Percentiles rank a stretch among this genome's conserved stretches.
These are phyloP conservation scores for Corythoichthys haematopterus DNA, from an alignment of 2,113 vertebrate species.

Conservation along the genomic window DNA sequence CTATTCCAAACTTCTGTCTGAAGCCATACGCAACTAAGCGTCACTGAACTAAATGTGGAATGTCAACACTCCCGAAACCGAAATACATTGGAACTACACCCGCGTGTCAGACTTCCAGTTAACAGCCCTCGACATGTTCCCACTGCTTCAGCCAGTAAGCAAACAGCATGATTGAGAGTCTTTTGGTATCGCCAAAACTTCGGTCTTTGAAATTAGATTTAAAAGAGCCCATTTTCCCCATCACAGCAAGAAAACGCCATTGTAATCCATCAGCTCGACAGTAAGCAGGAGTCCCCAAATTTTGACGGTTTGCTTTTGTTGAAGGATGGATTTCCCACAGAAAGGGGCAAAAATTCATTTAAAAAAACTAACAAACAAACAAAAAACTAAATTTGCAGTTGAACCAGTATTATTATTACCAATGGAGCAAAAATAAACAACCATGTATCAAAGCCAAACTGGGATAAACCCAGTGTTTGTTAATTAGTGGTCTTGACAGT, in stretches of 20 bases:
- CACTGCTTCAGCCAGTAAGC: slow-evolving; percentile 37
- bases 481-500: too few relatives aligned
- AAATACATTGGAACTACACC: slow-evolving; percentile 18
- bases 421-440: too few relatives aligned
- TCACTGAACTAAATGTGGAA: slow-evolving; percentile 19
- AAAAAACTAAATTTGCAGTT: neutral
- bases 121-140: slow-evolving; percentile 22
- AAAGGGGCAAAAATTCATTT: neutral
- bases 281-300: neutral
- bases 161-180: slow-evolving; percentile 30
- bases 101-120: slow-evolving; percentile 17
- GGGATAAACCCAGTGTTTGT: too few relatives aligned
- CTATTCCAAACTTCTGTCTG: slow-evolving; percentile 48
- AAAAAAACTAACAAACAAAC: too few relatives aligned
- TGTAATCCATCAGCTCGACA: neutral
- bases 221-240: neutral
- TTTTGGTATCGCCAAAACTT: slow-evolving; percentile 10
- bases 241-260: neutral
- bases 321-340: neutral
- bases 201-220: slow-evolving; percentile 12
- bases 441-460: too few relatives aligned
- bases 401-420: neutral
- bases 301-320: neutral
- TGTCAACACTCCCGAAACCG: slow-evolving; percentile 29
- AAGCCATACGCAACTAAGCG: slow-evolving; percentile 11